Conservation (phyloP, 2,888 invertebrate genomes). For the Meganola albula region DNA sequence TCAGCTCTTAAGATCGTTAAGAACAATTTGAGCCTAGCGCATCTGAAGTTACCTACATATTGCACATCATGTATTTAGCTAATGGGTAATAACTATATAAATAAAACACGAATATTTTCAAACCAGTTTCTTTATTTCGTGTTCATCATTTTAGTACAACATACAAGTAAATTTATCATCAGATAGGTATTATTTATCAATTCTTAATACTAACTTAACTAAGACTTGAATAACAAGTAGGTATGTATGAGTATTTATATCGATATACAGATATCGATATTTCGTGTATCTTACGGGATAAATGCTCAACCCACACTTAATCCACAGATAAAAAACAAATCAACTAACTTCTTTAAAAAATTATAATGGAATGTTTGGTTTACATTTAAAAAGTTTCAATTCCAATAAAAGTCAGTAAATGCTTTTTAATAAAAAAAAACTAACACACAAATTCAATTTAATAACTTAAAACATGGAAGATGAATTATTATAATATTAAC, state of each 20-base stretch:
- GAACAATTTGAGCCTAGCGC: too few species aligned
- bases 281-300: slow-evolving; percentile 25
- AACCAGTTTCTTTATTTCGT: slow-evolving; percentile 78
- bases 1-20: too few species aligned
- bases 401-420: slow-evolving; percentile 29
- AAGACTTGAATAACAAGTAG: slow-evolving; percentile 73
- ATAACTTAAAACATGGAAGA: slow-evolving; percentile 33
- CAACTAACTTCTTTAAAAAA: slow-evolving; percentile 30
- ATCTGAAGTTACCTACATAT: too few species aligned
- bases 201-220: slow-evolving; percentile 74
- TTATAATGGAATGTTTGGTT: slow-evolving; percentile 29
- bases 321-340: slow-evolving; percentile 32
- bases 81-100: too few species aligned
- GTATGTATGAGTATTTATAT: slow-evolving; percentile 46
- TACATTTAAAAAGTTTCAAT: slow-evolving; percentile 31
- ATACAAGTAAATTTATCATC: slow-evolving; percentile 79
- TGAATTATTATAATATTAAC: too few species aligned
- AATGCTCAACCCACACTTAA: slow-evolving; percentile 29
- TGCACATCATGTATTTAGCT: too few species aligned
- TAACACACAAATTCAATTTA: slow-evolving; percentile 32
- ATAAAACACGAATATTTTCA: slow-evolving; percentile 62
- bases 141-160: slow-evolving; percentile 78
- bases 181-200: slow-evolving; percentile 77
- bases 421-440: slow-evolving; percentile 29
- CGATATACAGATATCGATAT: slow-evolving; percentile 29